A percentile compares a stretch with the other conserved stretches of the same genome.
Conservation (phyloP, 2,113 vertebrate genomes). For the Hippocampus zosterae region DNA sequence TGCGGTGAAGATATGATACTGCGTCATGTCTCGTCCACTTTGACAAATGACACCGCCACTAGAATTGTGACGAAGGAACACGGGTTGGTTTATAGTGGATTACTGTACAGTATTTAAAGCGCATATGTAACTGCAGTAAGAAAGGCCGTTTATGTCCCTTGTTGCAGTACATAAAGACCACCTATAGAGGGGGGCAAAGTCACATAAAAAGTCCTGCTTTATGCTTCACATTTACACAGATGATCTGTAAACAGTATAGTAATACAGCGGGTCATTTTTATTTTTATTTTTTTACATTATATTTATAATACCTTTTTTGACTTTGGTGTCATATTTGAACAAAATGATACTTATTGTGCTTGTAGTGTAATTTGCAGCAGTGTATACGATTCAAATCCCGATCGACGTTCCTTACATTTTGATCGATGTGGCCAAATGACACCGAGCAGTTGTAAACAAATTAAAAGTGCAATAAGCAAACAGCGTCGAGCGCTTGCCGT, state of each 20-base stretch:
- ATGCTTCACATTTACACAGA: not conserved
- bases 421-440: too few species aligned
- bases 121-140: not conserved
- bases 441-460: too few species aligned
- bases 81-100: too few species aligned
- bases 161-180: not conserved
- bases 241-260: too few species aligned
- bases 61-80: not conserved
- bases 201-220: not conserved
- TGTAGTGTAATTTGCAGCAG: not conserved
- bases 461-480: not conserved
- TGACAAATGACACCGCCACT: not conserved
- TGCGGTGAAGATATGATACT: constrained; percentile 17
- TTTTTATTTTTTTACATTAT: not conserved
- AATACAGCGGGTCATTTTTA: too few species aligned
- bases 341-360: not conserved
- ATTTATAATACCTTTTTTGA: not conserved
- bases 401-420: too few species aligned
- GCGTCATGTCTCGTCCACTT: not conserved
- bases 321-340: not conserved
- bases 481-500: not conserved
- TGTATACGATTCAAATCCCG: too few species aligned
- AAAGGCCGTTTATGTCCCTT: not conserved
- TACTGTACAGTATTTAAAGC: too few species aligned
- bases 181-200: constrained; percentile 37